Conservation (phyloP, 2,888 invertebrate genomes). For the Physocephala rufipes region DNA sequence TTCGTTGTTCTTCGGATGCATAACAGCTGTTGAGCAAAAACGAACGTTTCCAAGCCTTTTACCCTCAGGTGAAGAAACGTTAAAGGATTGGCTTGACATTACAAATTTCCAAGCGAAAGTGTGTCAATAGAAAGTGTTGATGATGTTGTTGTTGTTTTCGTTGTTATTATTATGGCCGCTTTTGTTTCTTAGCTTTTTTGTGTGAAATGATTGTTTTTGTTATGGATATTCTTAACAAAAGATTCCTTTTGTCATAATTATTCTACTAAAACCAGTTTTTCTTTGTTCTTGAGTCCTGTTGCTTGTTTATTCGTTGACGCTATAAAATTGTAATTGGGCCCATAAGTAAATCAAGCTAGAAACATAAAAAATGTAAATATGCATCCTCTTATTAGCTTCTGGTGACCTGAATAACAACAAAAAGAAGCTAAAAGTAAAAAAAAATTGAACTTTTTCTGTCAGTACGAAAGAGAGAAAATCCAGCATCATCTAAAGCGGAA, state of each 20-base stretch:
- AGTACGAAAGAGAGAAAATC: slow-evolving; percentile 4
- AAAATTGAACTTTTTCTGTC: too few species aligned
- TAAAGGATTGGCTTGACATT: background rate
- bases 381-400: background rate
- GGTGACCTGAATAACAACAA: slow-evolving; percentile 8
- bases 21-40: too few species aligned
- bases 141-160: background rate
- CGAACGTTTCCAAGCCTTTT: too few species aligned
- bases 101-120: background rate
- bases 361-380: too few species aligned
- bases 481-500: slow-evolving; percentile 3
- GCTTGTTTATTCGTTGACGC: too few species aligned
- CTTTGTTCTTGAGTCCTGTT: too few species aligned
- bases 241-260: too few species aligned
- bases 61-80: background rate
- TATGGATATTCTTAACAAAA: too few species aligned
- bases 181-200: background rate
- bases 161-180: background rate
- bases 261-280: too few species aligned
- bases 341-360: background rate
- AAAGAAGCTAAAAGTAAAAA: slow-evolving; percentile 3
- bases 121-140: background rate
- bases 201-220: too few species aligned
- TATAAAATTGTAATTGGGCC: too few species aligned
- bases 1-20: too few species aligned